A percentile compares a stretch with the other conserved stretches of the same genome.
Evolutionary conservation across 2,797 vertebrate species (phyloP).

Genomic region (Percopsis omiscomaycus): DNA sequence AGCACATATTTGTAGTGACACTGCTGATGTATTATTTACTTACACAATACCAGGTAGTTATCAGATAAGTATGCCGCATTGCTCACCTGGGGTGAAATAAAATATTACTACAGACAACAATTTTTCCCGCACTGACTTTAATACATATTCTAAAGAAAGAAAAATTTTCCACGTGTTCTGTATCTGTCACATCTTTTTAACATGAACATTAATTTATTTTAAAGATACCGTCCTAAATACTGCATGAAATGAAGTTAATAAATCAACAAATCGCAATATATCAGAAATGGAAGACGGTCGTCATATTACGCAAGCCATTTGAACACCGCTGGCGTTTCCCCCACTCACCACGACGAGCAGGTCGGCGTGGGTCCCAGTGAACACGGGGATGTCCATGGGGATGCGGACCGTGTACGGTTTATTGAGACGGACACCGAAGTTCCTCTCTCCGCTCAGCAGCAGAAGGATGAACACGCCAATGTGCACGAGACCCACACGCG

Average conservation of each 20-base stretch:
- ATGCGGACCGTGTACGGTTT: slow-evolving; percentile 91
- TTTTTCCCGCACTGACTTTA: too few relatives aligned
- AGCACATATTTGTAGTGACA: neutral
- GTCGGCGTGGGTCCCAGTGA: slow-evolving; percentile 95
- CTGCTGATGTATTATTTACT: neutral
- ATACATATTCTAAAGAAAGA: too few relatives aligned
- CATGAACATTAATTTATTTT: too few relatives aligned
- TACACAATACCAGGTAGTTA: neutral
- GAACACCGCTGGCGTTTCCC: neutral
- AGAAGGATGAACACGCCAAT: slow-evolving; percentile 79
- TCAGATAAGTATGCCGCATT: neutral
- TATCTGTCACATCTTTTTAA: too few relatives aligned
- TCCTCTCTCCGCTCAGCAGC: slow-evolving; percentile 95
- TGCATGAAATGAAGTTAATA: too few relatives aligned
- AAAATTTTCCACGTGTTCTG: too few relatives aligned
- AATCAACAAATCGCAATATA: too few relatives aligned
- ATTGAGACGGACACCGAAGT: slow-evolving; percentile 96
- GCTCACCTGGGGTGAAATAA: neutral
- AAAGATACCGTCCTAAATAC: too few relatives aligned
- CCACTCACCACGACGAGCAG: slow-evolving; percentile 89
- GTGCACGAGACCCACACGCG: slow-evolving; percentile 69
- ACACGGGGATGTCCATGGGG: slow-evolving; percentile 95
- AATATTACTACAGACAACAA: neutral
- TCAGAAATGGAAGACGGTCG: too few relatives aligned
- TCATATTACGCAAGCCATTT: too few relatives aligned